A percentile compares a stretch with the other conserved stretches of the same genome.
These are phyloP conservation scores for Drosophila kanekoi DNA, from an alignment of 2,888 invertebrate species.

Conservation along the genomic window DNA sequence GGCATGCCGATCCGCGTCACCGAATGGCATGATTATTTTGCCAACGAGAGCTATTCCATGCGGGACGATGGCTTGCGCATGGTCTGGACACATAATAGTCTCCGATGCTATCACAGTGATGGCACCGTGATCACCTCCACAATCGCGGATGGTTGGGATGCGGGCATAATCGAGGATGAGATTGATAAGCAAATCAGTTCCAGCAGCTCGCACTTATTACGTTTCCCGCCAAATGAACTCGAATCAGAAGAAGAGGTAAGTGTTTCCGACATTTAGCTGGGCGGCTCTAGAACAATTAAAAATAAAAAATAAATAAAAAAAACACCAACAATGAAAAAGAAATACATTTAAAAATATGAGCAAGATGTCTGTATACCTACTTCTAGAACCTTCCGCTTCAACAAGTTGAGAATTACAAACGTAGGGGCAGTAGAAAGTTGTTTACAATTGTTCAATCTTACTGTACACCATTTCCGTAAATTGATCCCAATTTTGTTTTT, in stretches of 20 bases:
- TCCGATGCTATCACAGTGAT: conserved; percentile 79
- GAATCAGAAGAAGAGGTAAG: not conserved
- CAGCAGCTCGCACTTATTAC: conserved; percentile 58
- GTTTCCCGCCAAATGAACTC: not conserved
- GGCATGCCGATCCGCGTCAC: conserved; percentile 45
- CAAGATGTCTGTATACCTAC: no score
- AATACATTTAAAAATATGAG: not conserved
- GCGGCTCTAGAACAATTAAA: no score
- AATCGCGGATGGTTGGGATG: conserved; percentile 35
- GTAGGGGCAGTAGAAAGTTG: no score
- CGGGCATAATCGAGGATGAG: conserved; percentile 52
- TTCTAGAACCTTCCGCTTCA: no score
- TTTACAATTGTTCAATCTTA: no score
- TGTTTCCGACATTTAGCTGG: no score
- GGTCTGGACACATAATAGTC: conserved; percentile 69
- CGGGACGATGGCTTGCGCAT: conserved; percentile 80
- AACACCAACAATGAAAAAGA: not conserved
- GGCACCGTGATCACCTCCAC: conserved; percentile 75
- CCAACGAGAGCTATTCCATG: conserved; percentile 76
- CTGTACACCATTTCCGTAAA: no score
- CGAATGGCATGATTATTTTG: conserved; percentile 82
- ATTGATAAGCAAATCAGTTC: conserved; percentile 65
- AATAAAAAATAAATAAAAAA: no score
- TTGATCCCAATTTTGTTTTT: no score
- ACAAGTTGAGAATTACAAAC: no score